A percentile compares a stretch with the other conserved stretches of the same genome.
Conservation (phyloP, 2,113 vertebrate genomes). For the Phycodurus eques region DNA sequence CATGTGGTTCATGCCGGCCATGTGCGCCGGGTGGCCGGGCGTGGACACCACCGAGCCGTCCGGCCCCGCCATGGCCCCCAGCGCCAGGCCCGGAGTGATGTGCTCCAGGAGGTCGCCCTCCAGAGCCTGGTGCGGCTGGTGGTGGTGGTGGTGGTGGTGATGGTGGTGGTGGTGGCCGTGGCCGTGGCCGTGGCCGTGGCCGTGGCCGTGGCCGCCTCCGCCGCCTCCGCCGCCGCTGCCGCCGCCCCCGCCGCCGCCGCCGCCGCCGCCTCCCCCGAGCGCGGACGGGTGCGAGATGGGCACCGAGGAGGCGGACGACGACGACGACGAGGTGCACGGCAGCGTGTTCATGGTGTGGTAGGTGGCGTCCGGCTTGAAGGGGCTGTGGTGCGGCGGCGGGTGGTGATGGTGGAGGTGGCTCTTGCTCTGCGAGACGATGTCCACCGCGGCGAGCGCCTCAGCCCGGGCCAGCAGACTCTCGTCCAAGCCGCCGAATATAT, state of each 20-base stretch:
- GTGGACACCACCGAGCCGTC: conserved; percentile 95
- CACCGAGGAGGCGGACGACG: conserved; percentile 90
- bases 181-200: conserved; percentile 89
- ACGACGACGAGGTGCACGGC: conserved; percentile 92
- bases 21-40: conserved; percentile 92
- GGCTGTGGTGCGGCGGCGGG: conserved; percentile 96
- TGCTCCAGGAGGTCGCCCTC: conserved; percentile 98
- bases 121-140: conserved; percentile 93
- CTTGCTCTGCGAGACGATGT: conserved; percentile 97
- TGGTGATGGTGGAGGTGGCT: conserved; percentile 94
- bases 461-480: conserved; percentile 99
- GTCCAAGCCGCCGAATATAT: conserved; percentile 99
- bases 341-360: conserved; percentile 99
- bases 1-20: conserved; percentile 98
- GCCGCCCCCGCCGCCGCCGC: background rate
- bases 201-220: conserved; percentile 76
- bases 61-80: conserved; percentile 90
- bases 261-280: conserved; percentile 58
- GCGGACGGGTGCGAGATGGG: conserved; percentile 95
- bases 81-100: conserved; percentile 90
- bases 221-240: conserved; percentile 66
- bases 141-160: conserved; percentile 91
- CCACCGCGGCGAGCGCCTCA: conserved; percentile 99
- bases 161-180: conserved; percentile 94
- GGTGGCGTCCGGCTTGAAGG: conserved; percentile 98